Evolutionary conservation across 2,797 vertebrate genomes (phyloP).

Genomic region (Myotis pilosus): DNA sequence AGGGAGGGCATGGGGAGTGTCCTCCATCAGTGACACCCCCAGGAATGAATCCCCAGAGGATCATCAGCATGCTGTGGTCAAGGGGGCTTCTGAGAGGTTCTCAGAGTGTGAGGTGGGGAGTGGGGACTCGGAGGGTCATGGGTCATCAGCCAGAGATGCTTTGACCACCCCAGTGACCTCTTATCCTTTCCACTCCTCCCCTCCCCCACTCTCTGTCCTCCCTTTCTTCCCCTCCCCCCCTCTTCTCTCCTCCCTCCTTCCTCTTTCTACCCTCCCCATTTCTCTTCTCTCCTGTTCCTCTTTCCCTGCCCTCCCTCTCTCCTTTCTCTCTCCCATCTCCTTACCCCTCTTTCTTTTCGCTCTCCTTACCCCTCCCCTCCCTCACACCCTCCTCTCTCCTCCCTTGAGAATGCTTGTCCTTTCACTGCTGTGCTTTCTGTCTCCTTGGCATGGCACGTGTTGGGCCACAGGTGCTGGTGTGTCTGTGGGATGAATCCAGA

Average conservation of each 20-base stretch:
- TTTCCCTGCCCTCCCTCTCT: rapidly evolving
- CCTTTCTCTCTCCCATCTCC: background rate
- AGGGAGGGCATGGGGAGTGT: background rate
- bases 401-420: background rate
- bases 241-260: no score
- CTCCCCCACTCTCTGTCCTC: background rate
- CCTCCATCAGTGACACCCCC: background rate
- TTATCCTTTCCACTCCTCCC: no score
- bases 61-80: background rate
- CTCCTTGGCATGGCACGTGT: background rate
- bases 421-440: background rate
- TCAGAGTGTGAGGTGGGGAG: background rate
- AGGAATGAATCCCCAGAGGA: background rate
- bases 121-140: background rate
- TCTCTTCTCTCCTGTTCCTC: no score
- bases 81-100: background rate
- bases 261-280: no score
- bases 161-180: background rate
- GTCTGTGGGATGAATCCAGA: background rate
- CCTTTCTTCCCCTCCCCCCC: no score
- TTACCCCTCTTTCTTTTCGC: background rate
- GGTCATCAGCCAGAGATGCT: background rate
- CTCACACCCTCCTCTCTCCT: rapidly evolving
- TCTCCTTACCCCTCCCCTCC: rapidly evolving
- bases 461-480: background rate